These are phyloP conservation scores for Brachynemurus nebulosus DNA, from an alignment of 2,888 invertebrate genomes.

Conservation along the genomic window DNA sequence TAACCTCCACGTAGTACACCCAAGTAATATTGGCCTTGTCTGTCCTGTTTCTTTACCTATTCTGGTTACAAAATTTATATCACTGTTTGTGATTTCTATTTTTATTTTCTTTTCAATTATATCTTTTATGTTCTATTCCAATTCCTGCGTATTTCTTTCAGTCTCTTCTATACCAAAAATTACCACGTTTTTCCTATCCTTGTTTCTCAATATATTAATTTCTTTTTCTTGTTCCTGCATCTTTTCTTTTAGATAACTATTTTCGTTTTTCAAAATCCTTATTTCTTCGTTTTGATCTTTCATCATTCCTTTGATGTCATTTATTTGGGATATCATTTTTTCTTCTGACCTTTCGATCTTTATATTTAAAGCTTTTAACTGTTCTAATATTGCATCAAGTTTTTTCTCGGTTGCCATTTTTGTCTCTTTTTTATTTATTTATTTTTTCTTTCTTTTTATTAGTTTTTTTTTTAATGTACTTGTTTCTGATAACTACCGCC, in stretches of 20 bases:
- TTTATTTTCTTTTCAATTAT: not conserved
- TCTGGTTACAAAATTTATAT: not conserved
- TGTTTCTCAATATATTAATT: not conserved
- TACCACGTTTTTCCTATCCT: not conserved
- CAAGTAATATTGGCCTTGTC: not conserved
- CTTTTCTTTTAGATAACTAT: not conserved
- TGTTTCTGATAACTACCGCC: no score
- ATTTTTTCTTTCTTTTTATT: no score
- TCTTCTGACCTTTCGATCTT: no score
- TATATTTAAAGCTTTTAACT: no score
- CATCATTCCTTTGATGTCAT: no score
- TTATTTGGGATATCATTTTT: no score
- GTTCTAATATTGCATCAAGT: no score
- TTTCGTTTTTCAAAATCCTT: not conserved
- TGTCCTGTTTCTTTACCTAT: not conserved
- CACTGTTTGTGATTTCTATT: not conserved
- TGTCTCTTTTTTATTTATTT: no score
- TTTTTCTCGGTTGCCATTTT: no score
- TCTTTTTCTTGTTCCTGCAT: not conserved
- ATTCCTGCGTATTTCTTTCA: not conserved
- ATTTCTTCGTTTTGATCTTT: not conserved
- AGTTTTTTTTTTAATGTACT: no score
- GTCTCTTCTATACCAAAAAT: not conserved
- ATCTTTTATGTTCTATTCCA: not conserved
- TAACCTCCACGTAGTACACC: conserved; percentile 1